Percentiles rank a stretch among this genome's conserved stretches.
phyloP scores from a whole-genome alignment of 2,888 invertebrate genomes.

The Erynnis tages region DNA sequence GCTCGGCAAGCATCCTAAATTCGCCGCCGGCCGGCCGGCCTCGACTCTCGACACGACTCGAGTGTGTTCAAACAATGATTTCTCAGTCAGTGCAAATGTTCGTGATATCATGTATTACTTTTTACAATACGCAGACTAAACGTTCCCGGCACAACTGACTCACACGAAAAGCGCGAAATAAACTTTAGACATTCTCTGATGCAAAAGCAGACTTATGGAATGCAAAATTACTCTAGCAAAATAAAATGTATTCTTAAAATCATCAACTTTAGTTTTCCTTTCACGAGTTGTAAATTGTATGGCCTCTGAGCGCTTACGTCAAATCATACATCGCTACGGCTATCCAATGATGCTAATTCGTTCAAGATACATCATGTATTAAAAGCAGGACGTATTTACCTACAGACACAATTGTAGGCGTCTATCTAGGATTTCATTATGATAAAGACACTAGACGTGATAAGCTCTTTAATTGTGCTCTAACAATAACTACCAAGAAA shows the following conservation, averaged over 20 bases:
- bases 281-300: not conserved
- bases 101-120: slow-evolving; percentile 20
- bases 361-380: not conserved
- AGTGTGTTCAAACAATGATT: slow-evolving; percentile 5
- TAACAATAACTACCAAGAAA: too few species aligned
- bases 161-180: too few species aligned
- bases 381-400: not conserved
- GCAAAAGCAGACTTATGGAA: too few species aligned
- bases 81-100: slow-evolving; percentile 5
- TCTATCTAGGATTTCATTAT: too few species aligned
- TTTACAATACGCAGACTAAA: slow-evolving; percentile 16
- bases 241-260: too few species aligned
- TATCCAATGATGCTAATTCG: not conserved
- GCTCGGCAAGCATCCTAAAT: slow-evolving; percentile 10
- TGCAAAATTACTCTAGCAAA: too few species aligned
- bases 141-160: not conserved
- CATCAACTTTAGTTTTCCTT: too few species aligned
- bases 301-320: not conserved
- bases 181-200: too few species aligned
- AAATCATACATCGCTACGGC: not conserved
- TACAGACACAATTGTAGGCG: not conserved
- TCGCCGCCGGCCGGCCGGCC: slow-evolving; percentile 7
- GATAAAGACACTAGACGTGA: too few species aligned
- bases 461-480: too few species aligned
- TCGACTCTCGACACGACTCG: slow-evolving; percentile 11